Evolutionary conservation across 2,113 vertebrate species (phyloP).

Genomic region (Gyps fulvus): DNA sequence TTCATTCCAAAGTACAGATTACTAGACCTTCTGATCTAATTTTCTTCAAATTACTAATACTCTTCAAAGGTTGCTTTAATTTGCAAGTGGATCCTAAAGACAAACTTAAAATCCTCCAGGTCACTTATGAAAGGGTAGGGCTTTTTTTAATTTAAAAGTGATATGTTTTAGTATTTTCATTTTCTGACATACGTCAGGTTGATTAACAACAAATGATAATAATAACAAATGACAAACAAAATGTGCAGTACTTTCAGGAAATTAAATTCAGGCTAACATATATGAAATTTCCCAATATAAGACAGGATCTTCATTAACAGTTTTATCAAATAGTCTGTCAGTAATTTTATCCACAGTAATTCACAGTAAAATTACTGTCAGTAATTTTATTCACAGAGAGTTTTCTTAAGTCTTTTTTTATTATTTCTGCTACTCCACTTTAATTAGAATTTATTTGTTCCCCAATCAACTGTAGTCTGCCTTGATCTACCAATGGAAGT

Average conservation of each 20-base stretch:
- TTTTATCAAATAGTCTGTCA: background rate
- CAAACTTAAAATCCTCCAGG: background rate
- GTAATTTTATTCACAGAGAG: background rate
- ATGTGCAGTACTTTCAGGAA: background rate
- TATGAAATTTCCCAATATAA: background rate
- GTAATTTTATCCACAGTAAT: background rate
- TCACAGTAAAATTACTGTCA: background rate
- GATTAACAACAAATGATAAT: background rate
- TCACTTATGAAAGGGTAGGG: background rate
- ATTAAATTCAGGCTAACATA: background rate
- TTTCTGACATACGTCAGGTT: background rate
- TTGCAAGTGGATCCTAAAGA: background rate
- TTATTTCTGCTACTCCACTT: background rate
- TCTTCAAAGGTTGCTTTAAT: background rate
- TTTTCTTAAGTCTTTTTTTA: background rate
- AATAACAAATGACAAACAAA: background rate
- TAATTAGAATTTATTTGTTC: background rate
- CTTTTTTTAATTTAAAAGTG: background rate
- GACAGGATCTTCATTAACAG: background rate
- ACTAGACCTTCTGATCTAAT: background rate
- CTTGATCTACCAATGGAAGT: background rate
- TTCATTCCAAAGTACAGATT: background rate
- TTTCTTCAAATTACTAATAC: background rate
- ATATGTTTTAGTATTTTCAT: background rate
- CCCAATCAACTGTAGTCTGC: background rate